Evolutionary conservation across 2,888 invertebrate species (phyloP).

Genomic region (Drosophila longiperda): DNA sequence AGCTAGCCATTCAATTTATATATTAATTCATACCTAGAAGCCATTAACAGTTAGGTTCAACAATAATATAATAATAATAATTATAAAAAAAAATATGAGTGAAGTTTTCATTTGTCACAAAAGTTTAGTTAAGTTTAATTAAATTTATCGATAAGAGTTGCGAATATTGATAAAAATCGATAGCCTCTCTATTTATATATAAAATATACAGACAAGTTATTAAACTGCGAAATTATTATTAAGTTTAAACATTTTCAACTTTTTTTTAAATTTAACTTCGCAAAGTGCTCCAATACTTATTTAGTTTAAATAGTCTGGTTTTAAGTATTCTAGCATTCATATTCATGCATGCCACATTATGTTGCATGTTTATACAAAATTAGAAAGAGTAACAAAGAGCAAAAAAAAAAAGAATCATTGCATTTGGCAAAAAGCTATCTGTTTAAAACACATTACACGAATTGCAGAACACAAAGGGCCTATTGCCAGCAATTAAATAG

Average conservation of each 20-base stretch:
- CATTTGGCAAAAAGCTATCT: constrained; percentile 29
- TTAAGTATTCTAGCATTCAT: neutral
- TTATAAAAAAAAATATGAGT: too few species aligned
- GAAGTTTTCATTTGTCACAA: neutral
- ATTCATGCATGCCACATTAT: constrained; percentile 14
- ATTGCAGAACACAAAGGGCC: constrained; percentile 23
- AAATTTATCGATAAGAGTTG: neutral
- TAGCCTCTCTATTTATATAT: neutral
- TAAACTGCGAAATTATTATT: neutral
- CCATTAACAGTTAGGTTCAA: too few species aligned
- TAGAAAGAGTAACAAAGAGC: constrained; percentile 28
- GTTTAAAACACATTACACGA: constrained; percentile 9
- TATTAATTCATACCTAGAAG: too few species aligned
- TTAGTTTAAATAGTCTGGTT: neutral
- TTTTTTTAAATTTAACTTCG: neutral
- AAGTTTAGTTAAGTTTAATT: neutral
- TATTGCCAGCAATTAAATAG: constrained; percentile 52
- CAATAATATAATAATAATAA: too few species aligned
- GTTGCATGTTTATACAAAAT: constrained; percentile 60
- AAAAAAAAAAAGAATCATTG: constrained; percentile 21
- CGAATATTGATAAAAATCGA: neutral
- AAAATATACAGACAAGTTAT: neutral
- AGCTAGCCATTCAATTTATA: neutral
- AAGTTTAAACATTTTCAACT: neutral
- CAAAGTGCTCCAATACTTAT: neutral